Conservation (phyloP, 2,888 invertebrate genomes). For the Meta bourneti region DNA sequence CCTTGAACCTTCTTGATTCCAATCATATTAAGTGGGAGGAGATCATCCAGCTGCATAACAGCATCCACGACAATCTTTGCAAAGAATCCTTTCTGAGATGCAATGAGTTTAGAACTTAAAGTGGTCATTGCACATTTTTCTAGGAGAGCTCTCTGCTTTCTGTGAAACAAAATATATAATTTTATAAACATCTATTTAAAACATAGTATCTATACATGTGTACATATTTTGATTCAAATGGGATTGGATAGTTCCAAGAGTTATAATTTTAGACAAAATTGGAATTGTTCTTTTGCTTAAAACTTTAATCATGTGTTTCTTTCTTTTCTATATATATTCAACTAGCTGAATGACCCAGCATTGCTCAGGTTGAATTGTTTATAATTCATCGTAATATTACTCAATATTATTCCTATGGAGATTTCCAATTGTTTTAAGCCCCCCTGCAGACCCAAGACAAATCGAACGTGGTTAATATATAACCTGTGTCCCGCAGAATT, state of each 20-base stretch:
- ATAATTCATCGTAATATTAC: too few relatives aligned
- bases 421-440: too few relatives aligned
- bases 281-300: too few relatives aligned
- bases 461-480: too few relatives aligned
- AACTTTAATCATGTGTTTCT: background rate
- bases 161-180: slow-evolving; percentile 2
- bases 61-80: slow-evolving; percentile 99
- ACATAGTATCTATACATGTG: background rate
- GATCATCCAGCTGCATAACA: slow-evolving; percentile 92
- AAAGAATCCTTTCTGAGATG: slow-evolving; percentile 97
- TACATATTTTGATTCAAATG: background rate
- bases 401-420: too few relatives aligned
- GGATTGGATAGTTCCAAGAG: background rate
- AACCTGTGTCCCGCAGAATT: too few relatives aligned
- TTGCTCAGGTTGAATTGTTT: too few relatives aligned
- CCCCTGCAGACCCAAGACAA: too few relatives aligned
- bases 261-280: background rate
- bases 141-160: slow-evolving; percentile 80
- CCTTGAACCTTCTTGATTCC: slow-evolving; percentile 96
- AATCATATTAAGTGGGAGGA: slow-evolving; percentile 98
- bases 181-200: background rate
- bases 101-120: slow-evolving; percentile 97
- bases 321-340: too few relatives aligned
- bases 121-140: slow-evolving; percentile 96
- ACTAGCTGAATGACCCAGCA: too few relatives aligned